Conservation (phyloP, 2,113 vertebrate species). For the Illadopsis cleaveri region DNA sequence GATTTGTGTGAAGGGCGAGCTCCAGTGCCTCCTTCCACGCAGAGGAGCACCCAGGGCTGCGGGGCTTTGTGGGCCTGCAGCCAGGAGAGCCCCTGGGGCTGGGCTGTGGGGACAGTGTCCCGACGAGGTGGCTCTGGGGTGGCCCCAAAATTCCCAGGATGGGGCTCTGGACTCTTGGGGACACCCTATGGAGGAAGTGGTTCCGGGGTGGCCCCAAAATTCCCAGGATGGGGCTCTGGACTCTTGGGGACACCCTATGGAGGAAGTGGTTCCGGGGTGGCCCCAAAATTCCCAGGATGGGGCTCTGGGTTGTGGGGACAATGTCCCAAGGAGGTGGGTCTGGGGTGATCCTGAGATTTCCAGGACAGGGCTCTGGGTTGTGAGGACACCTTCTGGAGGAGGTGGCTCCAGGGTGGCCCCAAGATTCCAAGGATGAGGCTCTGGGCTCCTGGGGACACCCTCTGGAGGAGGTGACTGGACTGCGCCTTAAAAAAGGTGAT, state of each 20-base stretch:
- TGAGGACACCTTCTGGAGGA: accelerated
- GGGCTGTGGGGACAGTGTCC: background rate
- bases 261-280: background rate
- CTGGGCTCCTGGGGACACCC: background rate
- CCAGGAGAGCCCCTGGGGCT: background rate
- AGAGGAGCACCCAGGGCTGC: background rate
- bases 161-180: background rate
- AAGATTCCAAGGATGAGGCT: background rate
- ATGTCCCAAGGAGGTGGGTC: background rate
- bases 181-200: background rate
- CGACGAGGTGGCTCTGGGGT: background rate
- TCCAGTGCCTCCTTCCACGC: background rate
- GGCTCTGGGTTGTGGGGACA: background rate
- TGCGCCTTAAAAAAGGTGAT: no score
- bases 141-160: background rate
- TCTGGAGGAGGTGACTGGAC: background rate
- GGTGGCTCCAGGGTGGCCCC: background rate
- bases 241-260: no score
- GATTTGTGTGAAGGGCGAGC: background rate
- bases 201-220: background rate
- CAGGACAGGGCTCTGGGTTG: accelerated
- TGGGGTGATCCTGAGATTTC: accelerated
- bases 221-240: background rate
- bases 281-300: background rate
- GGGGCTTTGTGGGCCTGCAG: background rate